Conservation (phyloP, 35 echinoderm and acorn worm species). For the Ophioderma brevispina region DNA sequence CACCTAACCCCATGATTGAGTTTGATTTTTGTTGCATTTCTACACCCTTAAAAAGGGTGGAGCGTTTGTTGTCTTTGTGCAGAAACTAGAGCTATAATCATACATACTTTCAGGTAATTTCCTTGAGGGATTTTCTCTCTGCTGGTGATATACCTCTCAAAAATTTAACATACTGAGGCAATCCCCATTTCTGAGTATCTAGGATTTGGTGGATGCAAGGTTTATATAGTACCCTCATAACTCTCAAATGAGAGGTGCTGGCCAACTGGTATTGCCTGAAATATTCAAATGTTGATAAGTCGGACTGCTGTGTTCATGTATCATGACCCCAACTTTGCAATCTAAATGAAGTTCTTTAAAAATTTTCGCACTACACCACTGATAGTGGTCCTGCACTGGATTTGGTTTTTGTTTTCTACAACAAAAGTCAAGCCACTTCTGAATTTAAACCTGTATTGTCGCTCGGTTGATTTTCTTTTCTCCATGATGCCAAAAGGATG, state of each 20-base stretch:
- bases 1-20: neutral
- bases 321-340: too few relatives aligned
- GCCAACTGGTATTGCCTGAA: neutral
- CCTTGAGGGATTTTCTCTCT: constrained; percentile 6
- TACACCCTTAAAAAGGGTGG: constrained; percentile 4
- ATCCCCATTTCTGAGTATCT: constrained; percentile 27
- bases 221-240: constrained; percentile 41
- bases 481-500: constrained; percentile 71
- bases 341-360: constrained; percentile 8
- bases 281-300: constrained; percentile 1
- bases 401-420: constrained; percentile 8
- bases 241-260: constrained; percentile 7
- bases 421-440: neutral
- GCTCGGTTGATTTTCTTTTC: constrained; percentile 43
- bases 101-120: constrained; percentile 39
- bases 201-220: constrained; percentile 2
- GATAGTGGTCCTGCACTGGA: constrained; percentile 33
- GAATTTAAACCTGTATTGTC: constrained; percentile 45
- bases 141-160: neutral
- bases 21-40: neutral
- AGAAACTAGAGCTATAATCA: constrained; percentile 22
- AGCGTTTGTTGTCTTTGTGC: constrained; percentile 47
- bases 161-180: neutral
- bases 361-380: constrained; percentile 28
- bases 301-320: constrained; percentile 49